Evolutionary conservation across 2,113 vertebrate genomes (phyloP).

Genomic region (Passer domesticus): DNA sequence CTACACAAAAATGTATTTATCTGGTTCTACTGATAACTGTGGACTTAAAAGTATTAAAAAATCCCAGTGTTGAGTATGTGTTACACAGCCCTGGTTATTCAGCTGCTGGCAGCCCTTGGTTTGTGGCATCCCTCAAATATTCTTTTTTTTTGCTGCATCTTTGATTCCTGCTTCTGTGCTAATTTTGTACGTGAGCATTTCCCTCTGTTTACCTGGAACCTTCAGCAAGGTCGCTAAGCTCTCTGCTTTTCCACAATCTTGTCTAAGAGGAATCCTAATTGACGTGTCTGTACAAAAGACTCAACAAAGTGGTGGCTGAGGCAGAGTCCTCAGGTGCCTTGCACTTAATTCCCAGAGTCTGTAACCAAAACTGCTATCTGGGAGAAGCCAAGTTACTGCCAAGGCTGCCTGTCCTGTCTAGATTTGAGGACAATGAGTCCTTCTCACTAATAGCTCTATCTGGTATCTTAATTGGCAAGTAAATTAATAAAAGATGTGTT

Average conservation of each 20-base stretch:
- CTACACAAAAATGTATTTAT: neutral
- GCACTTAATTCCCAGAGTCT: neutral
- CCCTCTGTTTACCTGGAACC: neutral
- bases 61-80: neutral
- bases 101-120: accelerated
- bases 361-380: neutral
- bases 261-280: neutral
- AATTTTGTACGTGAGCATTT: neutral
- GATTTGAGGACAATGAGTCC: neutral
- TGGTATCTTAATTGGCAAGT: conserved; percentile 12
- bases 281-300: neutral
- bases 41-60: neutral
- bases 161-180: neutral
- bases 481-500: conserved; percentile 41
- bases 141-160: neutral
- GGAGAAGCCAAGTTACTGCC: neutral
- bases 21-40: neutral
- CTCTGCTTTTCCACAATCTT: neutral
- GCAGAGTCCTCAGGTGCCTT: neutral
- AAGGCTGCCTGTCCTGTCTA: neutral
- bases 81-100: neutral
- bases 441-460: conserved; percentile 19
- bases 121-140: neutral
- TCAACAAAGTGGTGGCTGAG: neutral
- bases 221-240: neutral